Conservation (phyloP, 2,888 invertebrate species). For the Oxytorus armatus region DNA sequence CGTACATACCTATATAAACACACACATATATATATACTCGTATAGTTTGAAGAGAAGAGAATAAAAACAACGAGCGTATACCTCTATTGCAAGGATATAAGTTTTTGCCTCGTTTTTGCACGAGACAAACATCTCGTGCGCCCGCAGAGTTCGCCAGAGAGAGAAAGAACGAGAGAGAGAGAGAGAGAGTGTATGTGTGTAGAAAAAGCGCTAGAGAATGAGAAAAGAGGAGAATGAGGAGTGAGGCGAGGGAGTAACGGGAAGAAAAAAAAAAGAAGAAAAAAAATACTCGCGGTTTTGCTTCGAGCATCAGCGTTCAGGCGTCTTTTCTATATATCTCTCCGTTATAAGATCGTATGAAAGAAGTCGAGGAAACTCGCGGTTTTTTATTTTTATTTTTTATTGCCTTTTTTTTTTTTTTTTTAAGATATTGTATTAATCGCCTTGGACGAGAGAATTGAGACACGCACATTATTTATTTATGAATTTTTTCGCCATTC, state of each 20-base stretch:
- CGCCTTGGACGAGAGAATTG: conserved; percentile 10
- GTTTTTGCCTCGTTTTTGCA: conserved; percentile 80
- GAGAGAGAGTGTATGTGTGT: conserved; percentile 24
- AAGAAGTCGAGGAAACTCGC: conserved; percentile 60
- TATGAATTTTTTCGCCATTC: conserved; percentile 9
- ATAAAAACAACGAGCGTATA: conserved; percentile 41
- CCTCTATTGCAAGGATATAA: conserved; percentile 76
- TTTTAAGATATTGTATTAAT: conserved; percentile 6
- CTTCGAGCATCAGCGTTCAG: conserved; percentile 71
- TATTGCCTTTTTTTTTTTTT: conserved; percentile 8
- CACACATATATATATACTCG: neutral
- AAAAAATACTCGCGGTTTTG: conserved; percentile 68
- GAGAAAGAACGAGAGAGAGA: no score
- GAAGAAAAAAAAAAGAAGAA: conserved; percentile 44
- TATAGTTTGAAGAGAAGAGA: neutral
- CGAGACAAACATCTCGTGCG: conserved; percentile 69
- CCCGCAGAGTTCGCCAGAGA: conserved; percentile 60
- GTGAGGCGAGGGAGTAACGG: conserved; percentile 14
- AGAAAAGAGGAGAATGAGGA: conserved; percentile 57
- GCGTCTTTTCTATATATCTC: conserved; percentile 67
- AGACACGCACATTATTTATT: conserved; percentile 18
- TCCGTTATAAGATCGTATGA: conserved; percentile 58
- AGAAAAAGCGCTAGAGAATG: conserved; percentile 66
- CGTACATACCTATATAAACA: conserved; percentile 7
- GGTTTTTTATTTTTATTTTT: conserved; percentile 25